Conservation (phyloP, 2,888 invertebrate species). For the Cephus spinipes region DNA sequence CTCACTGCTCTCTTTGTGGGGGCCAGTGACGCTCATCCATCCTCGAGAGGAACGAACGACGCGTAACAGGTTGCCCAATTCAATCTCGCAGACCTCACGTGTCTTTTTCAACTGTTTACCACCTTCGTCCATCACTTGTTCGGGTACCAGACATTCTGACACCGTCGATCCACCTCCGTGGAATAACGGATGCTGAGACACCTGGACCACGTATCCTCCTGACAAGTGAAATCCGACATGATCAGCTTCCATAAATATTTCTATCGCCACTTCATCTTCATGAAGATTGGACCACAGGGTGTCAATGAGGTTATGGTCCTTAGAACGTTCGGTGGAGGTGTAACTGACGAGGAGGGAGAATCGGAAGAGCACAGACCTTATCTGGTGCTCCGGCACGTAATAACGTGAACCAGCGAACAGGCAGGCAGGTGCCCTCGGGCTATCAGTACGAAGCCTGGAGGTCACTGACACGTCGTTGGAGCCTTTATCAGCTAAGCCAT, state of each 20-base stretch:
- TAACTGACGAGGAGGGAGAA: not conserved
- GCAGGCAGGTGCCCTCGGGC: conserved; percentile 3
- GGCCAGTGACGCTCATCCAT: conserved; percentile 55
- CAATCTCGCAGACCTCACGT: not conserved
- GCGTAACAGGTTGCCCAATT: conserved; percentile 32
- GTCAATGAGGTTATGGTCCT: not conserved
- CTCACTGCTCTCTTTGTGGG: conserved; percentile 55
- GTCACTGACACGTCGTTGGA: conserved; percentile 57
- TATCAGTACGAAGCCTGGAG: conserved; percentile 26
- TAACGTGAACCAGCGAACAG: not conserved
- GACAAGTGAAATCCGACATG: not conserved
- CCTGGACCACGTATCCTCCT: not conserved
- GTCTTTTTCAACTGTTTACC: not conserved
- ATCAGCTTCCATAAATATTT: not conserved
- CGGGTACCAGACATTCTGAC: not conserved
- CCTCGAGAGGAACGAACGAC: conserved; percentile 9
- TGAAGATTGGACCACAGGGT: not conserved
- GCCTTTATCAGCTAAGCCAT: conserved; percentile 21
- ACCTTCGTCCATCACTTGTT: not conserved
- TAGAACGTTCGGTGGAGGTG: not conserved
- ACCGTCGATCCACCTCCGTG: not conserved
- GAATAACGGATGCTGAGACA: not conserved
- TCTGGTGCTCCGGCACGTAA: not conserved
- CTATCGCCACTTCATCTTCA: not conserved
- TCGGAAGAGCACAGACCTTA: not conserved